phyloP scores from a whole-genome alignment of 2,888 invertebrate species.

The Mimumesa dahlbomi region DNA sequence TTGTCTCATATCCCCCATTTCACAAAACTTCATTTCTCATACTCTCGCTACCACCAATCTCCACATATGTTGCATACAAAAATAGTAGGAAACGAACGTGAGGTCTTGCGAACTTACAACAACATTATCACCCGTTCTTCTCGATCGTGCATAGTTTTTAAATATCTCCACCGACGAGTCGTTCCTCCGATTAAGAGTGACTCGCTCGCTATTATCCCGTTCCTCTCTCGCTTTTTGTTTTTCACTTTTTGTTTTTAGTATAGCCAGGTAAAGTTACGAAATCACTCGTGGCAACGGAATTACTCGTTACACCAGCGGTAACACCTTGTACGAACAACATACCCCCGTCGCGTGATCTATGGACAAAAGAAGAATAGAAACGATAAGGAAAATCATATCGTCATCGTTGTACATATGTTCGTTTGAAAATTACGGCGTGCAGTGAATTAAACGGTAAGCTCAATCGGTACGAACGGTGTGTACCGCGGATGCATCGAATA shows the following conservation, averaged over 20 bases:
- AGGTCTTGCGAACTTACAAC: constrained; percentile 54
- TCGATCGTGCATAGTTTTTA: constrained; percentile 25
- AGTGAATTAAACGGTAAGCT: too few species aligned
- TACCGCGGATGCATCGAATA: constrained; percentile 16
- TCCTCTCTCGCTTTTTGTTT: neutral
- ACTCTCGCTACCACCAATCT: constrained; percentile 46
- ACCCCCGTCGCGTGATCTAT: too few species aligned
- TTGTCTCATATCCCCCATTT: neutral
- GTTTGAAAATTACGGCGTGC: too few species aligned
- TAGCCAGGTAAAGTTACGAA: constrained; percentile 41
- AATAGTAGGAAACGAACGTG: constrained; percentile 65
- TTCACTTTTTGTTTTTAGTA: neutral
- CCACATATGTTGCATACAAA: constrained; percentile 58
- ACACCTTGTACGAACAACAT: too few species aligned
- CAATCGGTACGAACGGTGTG: neutral
- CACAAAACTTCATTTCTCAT: constrained; percentile 10
- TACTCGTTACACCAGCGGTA: neutral
- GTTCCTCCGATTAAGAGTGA: too few species aligned
- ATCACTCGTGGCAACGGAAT: constrained; percentile 25
- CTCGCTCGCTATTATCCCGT: neutral
- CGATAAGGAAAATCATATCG: too few species aligned
- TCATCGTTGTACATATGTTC: too few species aligned
- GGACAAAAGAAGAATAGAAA: too few species aligned
- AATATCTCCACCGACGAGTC: constrained; percentile 15
- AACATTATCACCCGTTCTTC: constrained; percentile 54